Percentiles rank a stretch among this genome's conserved stretches.
Evolutionary conservation across 2,888 invertebrate species (phyloP).

Genomic region (Cantharis lateralis): DNA sequence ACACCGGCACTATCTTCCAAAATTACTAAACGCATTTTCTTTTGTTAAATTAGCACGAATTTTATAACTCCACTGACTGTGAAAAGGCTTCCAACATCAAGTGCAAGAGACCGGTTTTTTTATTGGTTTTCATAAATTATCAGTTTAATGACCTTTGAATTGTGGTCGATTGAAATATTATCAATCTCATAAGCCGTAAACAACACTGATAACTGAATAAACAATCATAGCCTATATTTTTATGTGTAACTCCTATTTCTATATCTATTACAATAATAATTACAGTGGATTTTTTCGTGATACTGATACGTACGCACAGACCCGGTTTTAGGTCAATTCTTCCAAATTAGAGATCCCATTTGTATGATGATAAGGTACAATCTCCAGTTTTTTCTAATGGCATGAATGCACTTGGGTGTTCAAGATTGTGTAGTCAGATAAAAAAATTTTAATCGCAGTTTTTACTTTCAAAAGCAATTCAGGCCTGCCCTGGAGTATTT

Average conservation of each 20-base stretch:
- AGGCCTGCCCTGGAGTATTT: no score
- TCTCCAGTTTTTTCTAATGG: no score
- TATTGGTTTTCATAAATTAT: neutral
- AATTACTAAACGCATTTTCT: constrained; percentile 86
- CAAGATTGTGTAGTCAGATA: no score
- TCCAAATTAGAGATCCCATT: neutral
- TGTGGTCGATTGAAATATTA: neutral
- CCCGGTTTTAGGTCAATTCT: neutral
- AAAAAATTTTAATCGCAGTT: no score
- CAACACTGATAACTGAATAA: neutral
- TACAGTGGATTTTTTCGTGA: neutral
- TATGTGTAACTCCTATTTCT: neutral
- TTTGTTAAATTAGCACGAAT: neutral
- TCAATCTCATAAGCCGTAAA: neutral
- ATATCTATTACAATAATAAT: neutral
- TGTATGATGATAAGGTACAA: no score
- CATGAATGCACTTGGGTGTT: no score
- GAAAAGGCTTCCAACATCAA: neutral
- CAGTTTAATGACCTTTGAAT: neutral
- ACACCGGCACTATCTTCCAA: constrained; percentile 81
- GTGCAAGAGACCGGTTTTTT: neutral
- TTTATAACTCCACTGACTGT: neutral
- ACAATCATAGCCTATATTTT: neutral
- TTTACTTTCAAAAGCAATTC: no score
- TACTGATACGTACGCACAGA: neutral